Evolutionary conservation across 2,113 vertebrate genomes (phyloP).

Genomic region (Pangasianodon gigas): DNA sequence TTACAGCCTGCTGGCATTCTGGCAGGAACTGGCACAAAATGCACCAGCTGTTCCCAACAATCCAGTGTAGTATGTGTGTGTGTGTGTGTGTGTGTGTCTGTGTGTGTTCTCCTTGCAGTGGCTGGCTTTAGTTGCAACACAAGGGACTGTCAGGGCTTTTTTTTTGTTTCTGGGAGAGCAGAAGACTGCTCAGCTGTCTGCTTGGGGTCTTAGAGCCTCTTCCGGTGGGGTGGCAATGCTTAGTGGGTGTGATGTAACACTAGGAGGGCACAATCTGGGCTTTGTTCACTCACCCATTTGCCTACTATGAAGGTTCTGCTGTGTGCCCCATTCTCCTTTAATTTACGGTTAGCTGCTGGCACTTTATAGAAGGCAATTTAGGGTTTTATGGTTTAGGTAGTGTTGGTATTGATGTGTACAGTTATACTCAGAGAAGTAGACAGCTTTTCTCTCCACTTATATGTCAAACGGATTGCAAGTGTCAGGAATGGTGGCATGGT

Average conservation of each 20-base stretch:
- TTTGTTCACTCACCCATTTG: constrained; percentile 44
- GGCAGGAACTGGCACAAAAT: constrained; percentile 62
- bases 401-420: neutral
- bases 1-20: constrained; percentile 62
- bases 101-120: constrained; percentile 17
- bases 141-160: constrained; percentile 49
- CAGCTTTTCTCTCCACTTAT: neutral
- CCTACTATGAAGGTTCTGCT: constrained; percentile 27
- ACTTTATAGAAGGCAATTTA: neutral
- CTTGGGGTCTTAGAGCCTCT: constrained; percentile 52
- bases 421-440: neutral
- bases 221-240: constrained; percentile 56
- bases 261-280: constrained; percentile 54
- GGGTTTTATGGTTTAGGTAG: neutral
- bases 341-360: neutral
- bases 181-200: constrained; percentile 65
- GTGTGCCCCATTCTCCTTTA: neutral
- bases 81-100: constrained; percentile 29
- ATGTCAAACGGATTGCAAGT: neutral
- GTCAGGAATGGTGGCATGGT: neutral
- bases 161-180: constrained; percentile 45
- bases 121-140: constrained; percentile 53
- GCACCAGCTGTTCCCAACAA: constrained; percentile 64
- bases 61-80: constrained; percentile 42
- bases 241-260: constrained; percentile 55